Base-by-base conservation (phyloP, 2,797 vertebrate genomes). In the Myripristis murdjan region DNA sequence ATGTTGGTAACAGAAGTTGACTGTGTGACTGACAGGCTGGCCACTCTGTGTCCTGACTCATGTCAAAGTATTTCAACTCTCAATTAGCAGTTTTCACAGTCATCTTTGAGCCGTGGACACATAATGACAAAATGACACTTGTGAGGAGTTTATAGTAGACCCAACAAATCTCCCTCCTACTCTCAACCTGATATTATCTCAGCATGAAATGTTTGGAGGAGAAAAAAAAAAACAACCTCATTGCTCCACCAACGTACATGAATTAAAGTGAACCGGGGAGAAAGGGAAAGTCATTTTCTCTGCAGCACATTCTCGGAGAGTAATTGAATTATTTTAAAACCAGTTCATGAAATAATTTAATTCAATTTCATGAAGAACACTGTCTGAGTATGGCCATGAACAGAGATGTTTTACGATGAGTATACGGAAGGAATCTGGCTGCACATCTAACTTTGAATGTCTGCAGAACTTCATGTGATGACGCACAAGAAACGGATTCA, bases 1-100 rank as follows among this genome's bases (percentile, higher is more conserved):
- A 79, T 67, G 69, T 61, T 14, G 20, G 64, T 65, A 74, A 70
- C 69, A 41, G 24, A 58, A 81, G 81, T 54, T 54, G 78, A 82
- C 69, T 43, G 44, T 53, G 64, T 56, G 54, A 61, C 59, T 65
- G 77, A 83, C 11, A 3, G 53, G 53, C 73, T 77, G 55, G 64
- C 57, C 39, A n/a, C 56, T 70, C 39, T 23, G 51, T 14, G 55
- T 69, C 57, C 46, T 37, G 31, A 39, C 39, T 69, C 54, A 51
- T 12, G 49, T 75, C 67, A 56, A 16, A 53, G 9, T 14, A 59
- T 68, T 46, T 62, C 41, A 69, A 20, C 52, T 39, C 20, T 43
- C 35, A 67, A 39, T 69, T 61, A n/a, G 24, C 62, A 47, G 37
- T 22, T 72, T 57, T 77, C 53, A 60, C 44, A 33, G 0, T 7